These are phyloP conservation scores for Nesoenas mayeri DNA, from an alignment of 2,113 vertebrate species.

Conservation along the genomic window DNA sequence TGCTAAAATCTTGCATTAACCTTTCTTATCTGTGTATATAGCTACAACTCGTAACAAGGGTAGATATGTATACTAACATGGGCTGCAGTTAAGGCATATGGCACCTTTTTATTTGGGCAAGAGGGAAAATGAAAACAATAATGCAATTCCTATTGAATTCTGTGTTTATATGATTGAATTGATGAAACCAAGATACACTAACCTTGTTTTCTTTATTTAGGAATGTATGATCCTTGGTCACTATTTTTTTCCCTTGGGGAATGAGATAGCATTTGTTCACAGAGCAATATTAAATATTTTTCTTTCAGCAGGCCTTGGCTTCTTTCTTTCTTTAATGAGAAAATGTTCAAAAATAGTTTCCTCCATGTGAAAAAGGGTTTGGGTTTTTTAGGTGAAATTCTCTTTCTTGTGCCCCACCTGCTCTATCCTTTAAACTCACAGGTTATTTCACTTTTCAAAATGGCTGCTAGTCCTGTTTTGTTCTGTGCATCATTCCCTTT, in stretches of 20 bases:
- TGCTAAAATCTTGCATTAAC: neutral
- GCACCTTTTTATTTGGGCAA: neutral
- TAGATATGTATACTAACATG: neutral
- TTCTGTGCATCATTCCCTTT: neutral
- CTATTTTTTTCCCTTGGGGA: neutral
- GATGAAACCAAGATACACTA: neutral
- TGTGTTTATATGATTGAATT: neutral
- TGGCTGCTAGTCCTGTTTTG: neutral
- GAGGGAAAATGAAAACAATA: neutral
- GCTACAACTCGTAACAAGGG: neutral
- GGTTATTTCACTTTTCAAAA: neutral
- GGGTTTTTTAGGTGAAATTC: neutral
- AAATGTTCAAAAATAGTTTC: neutral
- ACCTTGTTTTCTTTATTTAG: neutral
- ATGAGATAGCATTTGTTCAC: neutral
- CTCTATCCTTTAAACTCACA: neutral
- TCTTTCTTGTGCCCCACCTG: neutral
- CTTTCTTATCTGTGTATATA: neutral
- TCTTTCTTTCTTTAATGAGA: neutral
- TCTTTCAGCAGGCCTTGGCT: neutral
- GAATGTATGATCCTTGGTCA: neutral
- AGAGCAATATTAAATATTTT: neutral
- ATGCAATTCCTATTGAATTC: neutral
- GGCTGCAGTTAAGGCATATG: neutral
- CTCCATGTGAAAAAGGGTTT: rapidly evolving